Percentiles rank a stretch among this genome's conserved stretches.
Conservation (phyloP, 2,113 vertebrate genomes). For the Pica pica region DNA sequence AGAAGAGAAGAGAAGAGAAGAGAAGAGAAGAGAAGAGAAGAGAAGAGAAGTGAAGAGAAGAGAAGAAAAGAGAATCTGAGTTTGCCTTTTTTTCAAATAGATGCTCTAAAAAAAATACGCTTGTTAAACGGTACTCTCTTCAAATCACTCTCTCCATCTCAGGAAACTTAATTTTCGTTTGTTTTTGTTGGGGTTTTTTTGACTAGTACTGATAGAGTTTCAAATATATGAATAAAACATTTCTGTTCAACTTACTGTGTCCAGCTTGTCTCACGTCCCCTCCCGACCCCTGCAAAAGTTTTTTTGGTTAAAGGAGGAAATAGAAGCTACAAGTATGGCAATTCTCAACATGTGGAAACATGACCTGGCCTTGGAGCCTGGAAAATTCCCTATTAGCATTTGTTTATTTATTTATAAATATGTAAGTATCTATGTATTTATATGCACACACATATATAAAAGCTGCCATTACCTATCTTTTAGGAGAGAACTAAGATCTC, state of each 20-base stretch:
- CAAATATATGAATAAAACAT: background rate
- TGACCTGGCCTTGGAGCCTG: background rate
- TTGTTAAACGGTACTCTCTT: background rate
- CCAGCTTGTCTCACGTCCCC: fast-evolving
- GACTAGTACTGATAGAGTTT: background rate
- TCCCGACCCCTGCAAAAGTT: fast-evolving
- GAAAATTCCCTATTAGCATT: background rate
- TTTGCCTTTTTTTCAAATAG: background rate
- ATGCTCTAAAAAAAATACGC: background rate
- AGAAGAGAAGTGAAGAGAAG: no score
- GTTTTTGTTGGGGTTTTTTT: background rate
- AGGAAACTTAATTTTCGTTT: background rate
- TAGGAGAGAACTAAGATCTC: background rate
- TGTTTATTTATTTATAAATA: background rate
- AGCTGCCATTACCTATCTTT: background rate
- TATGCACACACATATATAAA: background rate
- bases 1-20: no score
- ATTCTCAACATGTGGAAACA: background rate
- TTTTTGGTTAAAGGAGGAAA: background rate
- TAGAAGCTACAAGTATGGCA: background rate
- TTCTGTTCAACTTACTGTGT: background rate
- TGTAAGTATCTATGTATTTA: background rate
- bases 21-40: no score
- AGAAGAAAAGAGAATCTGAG: background rate
- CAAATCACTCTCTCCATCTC: background rate